Evolutionary conservation across 2,888 invertebrate genomes (phyloP).

Genomic region (Portevinia maculata): DNA sequence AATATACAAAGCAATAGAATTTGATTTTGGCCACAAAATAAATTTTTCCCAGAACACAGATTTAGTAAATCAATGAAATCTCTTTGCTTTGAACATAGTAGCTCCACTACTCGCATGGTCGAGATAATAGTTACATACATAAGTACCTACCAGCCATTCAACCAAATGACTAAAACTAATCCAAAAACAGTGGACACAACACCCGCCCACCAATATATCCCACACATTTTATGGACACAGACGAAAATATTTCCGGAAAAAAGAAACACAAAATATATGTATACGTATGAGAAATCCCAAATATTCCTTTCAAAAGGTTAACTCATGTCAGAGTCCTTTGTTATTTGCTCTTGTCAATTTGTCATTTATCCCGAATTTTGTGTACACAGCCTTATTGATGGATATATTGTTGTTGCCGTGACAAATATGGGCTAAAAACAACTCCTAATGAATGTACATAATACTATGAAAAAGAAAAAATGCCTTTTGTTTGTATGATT

Average conservation of each 20-base stretch:
- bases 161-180: conserved; percentile 16
- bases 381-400: conserved; percentile 44
- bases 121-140: conserved; percentile 15
- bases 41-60: conserved; percentile 3
- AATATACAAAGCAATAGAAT: neutral
- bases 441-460: conserved; percentile 38
- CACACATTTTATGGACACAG: neutral
- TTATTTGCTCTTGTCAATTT: conserved; percentile 65
- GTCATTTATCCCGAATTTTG: conserved; percentile 60
- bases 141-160: neutral
- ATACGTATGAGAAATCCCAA: conserved; percentile 31
- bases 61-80: conserved; percentile 25
- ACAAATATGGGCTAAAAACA: conserved; percentile 31
- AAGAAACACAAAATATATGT: conserved; percentile 5
- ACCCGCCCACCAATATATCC: too few relatives aligned
- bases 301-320: conserved; percentile 45
- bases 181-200: conserved; percentile 35
- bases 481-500: conserved; percentile 16
- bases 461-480: conserved; percentile 15
- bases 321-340: conserved; percentile 61
- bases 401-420: conserved; percentile 41
- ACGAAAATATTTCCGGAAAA: conserved; percentile 6
- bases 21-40: conserved; percentile 30
- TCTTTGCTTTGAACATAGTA: conserved; percentile 19
- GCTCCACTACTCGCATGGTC: neutral